Evolutionary conservation across 2,888 invertebrate genomes (phyloP), one percentile per base, ranked within the genome.

Genomic region (Phyto melanocephala): DNA sequence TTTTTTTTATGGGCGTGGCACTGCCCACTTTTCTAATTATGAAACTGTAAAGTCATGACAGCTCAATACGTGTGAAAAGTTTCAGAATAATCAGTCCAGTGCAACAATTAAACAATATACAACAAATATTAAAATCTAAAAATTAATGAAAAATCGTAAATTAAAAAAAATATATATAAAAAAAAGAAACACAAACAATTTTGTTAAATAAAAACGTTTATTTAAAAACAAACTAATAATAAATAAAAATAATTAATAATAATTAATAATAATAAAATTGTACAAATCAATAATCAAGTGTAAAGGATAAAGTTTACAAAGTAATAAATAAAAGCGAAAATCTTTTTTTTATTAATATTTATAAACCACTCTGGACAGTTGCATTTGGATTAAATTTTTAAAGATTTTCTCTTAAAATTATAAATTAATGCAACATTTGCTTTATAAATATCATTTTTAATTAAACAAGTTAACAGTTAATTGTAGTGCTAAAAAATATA

Each of bases 181-280:
- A 67, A 47, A 47, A 35, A 62, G 54, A 37, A 74, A 47, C 63
- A 28, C 50, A 10, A 28, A 40, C 35, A 60, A 72, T 24, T 62
- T 77, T 45, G 24, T 77, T 68, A 81, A 77, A 81, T 77, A 77
- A 81, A 70, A 74, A 74, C 37, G 10, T 77, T 81, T 81, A 77
- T 77, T 81, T 40, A 72, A 56, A 67, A 77, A 81, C 77, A 77
- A 81, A 81, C 67, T 72, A 81, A 67, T 67, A 60, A 60, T 56
- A 63, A 54, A 28, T 28, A 28, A 28, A 28, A 28, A 28, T 28
- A 28, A 3, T 5, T 5, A 54, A 63, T 62, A 60, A 70, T 67
- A 67, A 71, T 68, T 15, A 80, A 80, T 74, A 74, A 68, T 68
- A 74, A 74, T 70, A 81, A 77, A 81, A 67, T 81, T 81, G 72